Evolutionary conservation across 2,113 vertebrate genomes (phyloP), one percentile per base, ranked within the genome.

Genomic region (Oncorhynchus mykiss): DNA sequence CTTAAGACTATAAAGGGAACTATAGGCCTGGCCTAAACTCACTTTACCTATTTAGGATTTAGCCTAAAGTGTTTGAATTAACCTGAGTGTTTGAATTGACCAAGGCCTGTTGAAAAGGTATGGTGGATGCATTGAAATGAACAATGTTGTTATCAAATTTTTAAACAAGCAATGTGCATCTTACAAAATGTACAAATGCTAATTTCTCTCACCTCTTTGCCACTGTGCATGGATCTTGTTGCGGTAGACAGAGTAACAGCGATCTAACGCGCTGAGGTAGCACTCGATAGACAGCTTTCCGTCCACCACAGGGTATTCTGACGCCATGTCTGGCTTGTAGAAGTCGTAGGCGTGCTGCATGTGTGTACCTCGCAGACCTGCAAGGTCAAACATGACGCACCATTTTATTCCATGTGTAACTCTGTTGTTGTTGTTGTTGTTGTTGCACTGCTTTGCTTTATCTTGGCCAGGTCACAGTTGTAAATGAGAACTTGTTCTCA

Each of bases 301-400:
- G 31, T 99, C 96, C 48, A 99, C 97, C 16, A 99, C 90, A 0
- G 98, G 98, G 62, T 99, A 99, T 68, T 99, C 98, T 0, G 98
- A 99, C 67, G 96, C 91, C 95, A 99, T 95, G 77, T 99, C 96
- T 2, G 98, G 97, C 72, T 99, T 99, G 81, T 99, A 99, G 82
- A 99, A 99, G 90, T 99, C 98, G 67, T 99, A 99, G 0, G 95
- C 97, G 1, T 99, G 98, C 80, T 96, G 96, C 97, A 99, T 99
- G 70, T 99, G 97, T 27, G 97, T 99, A 69, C 96, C 98, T 72
- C 98, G 95, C 75, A 99, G 85, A 49, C 98, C 98, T 99, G 75
- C 4, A 0, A 51, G 0, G 69, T 4, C 76, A 80, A 62, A 72
- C 48, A 27, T 0, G 0, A 70, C 59, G 70, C 39, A 16, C 16